A percentile compares a stretch with the other conserved stretches of the same genome.
phyloP scores from a whole-genome alignment of 2,113 vertebrate species.

The Semnornis frantzii region DNA sequence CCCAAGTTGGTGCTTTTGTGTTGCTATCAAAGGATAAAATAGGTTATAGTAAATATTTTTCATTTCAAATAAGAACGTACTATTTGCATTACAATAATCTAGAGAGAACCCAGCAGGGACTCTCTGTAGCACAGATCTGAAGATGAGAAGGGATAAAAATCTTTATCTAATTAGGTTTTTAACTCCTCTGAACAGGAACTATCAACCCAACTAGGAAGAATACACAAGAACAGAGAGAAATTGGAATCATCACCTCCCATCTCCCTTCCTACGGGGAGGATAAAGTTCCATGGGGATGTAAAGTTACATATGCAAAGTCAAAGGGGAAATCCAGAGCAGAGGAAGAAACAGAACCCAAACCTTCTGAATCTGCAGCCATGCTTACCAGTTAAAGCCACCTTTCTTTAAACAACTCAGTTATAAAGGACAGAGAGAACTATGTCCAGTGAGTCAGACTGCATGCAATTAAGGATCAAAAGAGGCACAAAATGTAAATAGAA shows the following conservation, averaged over 20 bases:
- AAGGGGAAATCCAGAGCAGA: not conserved
- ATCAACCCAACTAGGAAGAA: not conserved
- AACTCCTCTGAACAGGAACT: not conserved
- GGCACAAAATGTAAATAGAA: not conserved
- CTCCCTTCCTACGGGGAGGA: not conserved
- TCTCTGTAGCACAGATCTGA: not conserved
- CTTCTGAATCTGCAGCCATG: not conserved
- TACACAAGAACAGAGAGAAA: not conserved
- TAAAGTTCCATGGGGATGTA: not conserved
- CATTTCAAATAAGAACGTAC: not conserved
- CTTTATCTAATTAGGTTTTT: not conserved
- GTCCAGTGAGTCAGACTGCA: not conserved
- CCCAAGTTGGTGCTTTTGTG: not conserved
- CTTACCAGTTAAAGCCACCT: not conserved
- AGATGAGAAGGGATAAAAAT: not conserved
- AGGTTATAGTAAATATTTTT: not conserved
- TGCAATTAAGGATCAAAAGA: not conserved
- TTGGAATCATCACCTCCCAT: not conserved
- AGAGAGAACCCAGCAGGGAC: not conserved
- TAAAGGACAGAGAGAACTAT: not conserved
- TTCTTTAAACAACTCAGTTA: not conserved
- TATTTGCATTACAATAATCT: not conserved
- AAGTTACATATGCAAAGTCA: not conserved
- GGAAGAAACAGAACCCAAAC: not conserved
- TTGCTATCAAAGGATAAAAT: not conserved